phyloP scores from a whole-genome alignment of 2,888 invertebrate species.

The Sympetrum striolatum region DNA sequence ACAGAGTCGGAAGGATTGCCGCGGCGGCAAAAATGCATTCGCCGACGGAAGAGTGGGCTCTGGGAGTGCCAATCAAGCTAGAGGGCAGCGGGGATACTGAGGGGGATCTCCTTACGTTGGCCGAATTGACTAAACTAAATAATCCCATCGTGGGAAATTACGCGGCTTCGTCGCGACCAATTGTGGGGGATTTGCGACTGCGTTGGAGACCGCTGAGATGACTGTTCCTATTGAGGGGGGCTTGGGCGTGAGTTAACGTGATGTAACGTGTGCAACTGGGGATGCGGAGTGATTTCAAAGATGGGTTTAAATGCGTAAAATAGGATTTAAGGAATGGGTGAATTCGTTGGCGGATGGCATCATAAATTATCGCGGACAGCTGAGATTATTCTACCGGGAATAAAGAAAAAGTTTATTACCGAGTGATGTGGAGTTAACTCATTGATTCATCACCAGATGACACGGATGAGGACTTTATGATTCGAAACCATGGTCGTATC shows the following conservation, averaged over 20 bases:
- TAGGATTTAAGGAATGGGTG: no score
- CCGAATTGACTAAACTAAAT: neutral
- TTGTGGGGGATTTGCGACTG: neutral
- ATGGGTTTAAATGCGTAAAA: no score
- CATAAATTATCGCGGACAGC: no score
- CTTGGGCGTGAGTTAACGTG: neutral
- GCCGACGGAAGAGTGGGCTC: neutral
- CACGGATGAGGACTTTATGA: no score
- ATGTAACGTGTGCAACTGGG: no score
- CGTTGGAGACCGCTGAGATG: neutral
- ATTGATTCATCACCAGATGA: no score
- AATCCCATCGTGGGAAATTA: neutral
- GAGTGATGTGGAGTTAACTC: no score
- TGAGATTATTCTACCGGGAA: no score
- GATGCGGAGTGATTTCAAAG: no score
- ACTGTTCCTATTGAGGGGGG: neutral
- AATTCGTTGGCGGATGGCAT: no score
- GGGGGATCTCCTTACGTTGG: neutral
- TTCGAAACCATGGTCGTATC: no score
- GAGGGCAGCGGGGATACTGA: neutral
- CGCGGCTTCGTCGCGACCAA: neutral
- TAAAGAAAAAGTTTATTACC: no score
- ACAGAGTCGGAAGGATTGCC: neutral
- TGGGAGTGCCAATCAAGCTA: neutral
- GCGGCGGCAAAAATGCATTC: neutral